phyloP scores from a whole-genome alignment of 1,140 invertebrate species.

The Drosophila ironensis region DNA sequence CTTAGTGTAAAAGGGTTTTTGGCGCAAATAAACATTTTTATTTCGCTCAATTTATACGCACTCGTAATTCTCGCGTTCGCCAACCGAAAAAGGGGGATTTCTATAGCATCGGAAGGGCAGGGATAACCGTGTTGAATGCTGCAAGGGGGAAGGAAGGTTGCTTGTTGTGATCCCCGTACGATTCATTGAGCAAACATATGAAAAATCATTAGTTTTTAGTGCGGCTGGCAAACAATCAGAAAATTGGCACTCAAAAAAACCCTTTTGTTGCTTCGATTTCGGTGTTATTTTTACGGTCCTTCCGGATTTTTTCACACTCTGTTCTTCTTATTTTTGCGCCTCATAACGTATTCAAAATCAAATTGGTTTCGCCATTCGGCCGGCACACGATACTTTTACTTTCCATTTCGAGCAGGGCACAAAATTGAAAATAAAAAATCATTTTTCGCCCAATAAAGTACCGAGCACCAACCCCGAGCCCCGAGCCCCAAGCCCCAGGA shows the following conservation, averaged over 20 bases:
- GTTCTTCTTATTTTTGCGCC: constrained; percentile 66
- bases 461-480: constrained; percentile 36
- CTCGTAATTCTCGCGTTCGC: constrained; percentile 28
- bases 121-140: neutral
- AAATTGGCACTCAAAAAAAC: constrained; percentile 69
- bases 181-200: constrained; percentile 78
- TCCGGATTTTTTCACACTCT: constrained; percentile 74
- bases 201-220: constrained; percentile 80
- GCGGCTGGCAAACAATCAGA: constrained; percentile 76
- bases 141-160: neutral
- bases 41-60: constrained; percentile 43
- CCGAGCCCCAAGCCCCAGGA: constrained; percentile 37
- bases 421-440: constrained; percentile 81
- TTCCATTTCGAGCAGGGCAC: constrained; percentile 49
- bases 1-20: constrained; percentile 30
- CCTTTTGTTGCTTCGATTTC: constrained; percentile 31
- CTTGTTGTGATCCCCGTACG: constrained; percentile 26
- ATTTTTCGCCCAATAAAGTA: constrained; percentile 82
- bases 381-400: constrained; percentile 66
- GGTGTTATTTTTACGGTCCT: constrained; percentile 54
- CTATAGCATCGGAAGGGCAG: too few species aligned
- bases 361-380: constrained; percentile 68
- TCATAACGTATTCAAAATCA: constrained; percentile 79
- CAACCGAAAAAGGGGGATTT: neutral
- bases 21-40: constrained; percentile 3